Base-by-base conservation (phyloP, 2,113 vertebrate species). In the Anguilla japonica region DNA sequence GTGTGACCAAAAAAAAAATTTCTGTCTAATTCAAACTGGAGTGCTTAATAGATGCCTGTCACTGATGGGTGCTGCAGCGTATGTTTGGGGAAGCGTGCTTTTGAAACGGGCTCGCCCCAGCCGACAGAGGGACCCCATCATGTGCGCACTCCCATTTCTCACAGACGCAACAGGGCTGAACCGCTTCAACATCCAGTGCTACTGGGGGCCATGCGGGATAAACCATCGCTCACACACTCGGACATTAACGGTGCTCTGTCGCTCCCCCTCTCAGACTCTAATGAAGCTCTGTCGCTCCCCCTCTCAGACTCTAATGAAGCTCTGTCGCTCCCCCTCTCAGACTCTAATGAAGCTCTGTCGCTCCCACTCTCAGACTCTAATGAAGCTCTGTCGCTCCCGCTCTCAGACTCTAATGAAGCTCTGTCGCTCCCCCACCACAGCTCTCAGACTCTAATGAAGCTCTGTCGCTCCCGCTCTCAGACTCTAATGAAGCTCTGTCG, bases 1-100 rank as follows among this genome's bases (percentile, higher is more conserved):
- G 90, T 84, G 84, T 57, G 79, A 41, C 85, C 67, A 67, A 86
- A 87, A 87, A 71, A 84, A 53, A 53, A 53, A 90, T 86, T 87
- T 82, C 67, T 83, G 81, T 89, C 85, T 78, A 87, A 84, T 85
- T 88, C 85, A 79, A 53, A 84, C 82, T 22, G 56, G 20, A 71
- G 71, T 39, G 60, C 81, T 29, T 22, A 75, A 34, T 75, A 26
- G 26, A 75, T 4, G 2, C 34, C 71, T 75, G 71, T 75, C n/a
- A 34, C 71, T 75, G 9, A 11, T n/a, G 6, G 71, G 0, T 34
- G 34, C 71, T 75, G n/a, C 26, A 29, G 26, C 26, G n/a, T 75
- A 34, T 75, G 26, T 13, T 34, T n/a, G 71, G 26, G 71, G 6
- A n/a, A 34, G 71, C 71, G 34, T 11, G n/a, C 9, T 1, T 29